Evolutionary conservation across 2,888 invertebrate species (phyloP), one percentile per base, ranked within the genome.

Genomic region (Sarcophaga carnaria): DNA sequence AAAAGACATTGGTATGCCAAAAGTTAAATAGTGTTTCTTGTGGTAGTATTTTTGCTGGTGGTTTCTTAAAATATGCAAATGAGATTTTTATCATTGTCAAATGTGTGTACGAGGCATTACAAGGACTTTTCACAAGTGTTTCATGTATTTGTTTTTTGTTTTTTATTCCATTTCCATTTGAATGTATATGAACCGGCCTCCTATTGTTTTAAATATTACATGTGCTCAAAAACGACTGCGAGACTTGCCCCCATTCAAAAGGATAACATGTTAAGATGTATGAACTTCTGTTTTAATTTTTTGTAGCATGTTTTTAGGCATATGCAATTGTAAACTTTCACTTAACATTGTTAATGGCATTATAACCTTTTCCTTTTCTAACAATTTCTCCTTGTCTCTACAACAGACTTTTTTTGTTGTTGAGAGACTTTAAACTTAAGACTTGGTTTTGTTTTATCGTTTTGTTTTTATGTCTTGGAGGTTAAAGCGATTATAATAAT

Each of bases 71-170:
- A 88, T 88, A 89, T 89, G 87, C 63, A 89, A 89, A 89, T 89
- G 88, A 88, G 89, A 86, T 89, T 89, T 88, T 89, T 89, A 89
- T 88, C 89, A 83, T 87, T 88, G 83, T 64, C 80, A 86, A 67
- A 76, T 66, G 20, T 76, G 20, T n/a, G 37, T 10, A 37, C 8
- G 2, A 37, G 83, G 79, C 72, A 87, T 84, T 84, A 81, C 87
- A 87, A 87, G 84, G 79, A 84, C 87, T 69, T 64, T 77, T 85
- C 45, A 79, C 12, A 54, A 54, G 12, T 54, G 54, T 17, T 54
- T 54, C 17, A 4, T 49, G 69, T 83, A 79, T 54, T 60, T 75
- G 59, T 80, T 83, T 20, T 20, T 81, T 54, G 71, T 83, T 62
- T 69, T 80, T 76, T 75, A 49, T 72, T 60, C n/a, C 47, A 47